Evolutionary conservation across 2,797 vertebrate species (phyloP), one percentile per base, ranked within the genome.

Genomic region (Orestias chungarensis): DNA sequence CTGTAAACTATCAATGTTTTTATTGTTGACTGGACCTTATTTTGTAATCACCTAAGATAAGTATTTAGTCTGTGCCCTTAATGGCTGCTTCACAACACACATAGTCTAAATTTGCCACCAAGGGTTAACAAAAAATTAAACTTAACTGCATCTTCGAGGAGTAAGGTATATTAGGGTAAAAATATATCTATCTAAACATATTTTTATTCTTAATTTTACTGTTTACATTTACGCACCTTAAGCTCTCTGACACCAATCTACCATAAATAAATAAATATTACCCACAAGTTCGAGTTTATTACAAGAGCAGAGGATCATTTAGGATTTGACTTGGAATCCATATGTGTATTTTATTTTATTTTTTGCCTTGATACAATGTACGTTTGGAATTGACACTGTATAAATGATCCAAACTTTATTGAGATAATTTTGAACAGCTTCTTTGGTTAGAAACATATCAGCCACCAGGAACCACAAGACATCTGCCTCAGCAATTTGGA

Each of bases 31-130:
- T 96, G 95, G 93, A 92, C 94, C 93, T 94, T 92, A 93, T 96
- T 96, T 94, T 94, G 94, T 96, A 97, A 97, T 97, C 96, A 97
- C 93, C 93, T 91, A 93, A 73, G 71, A 74, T 96, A 96, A 96
- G 94, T 94, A 92, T 94, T 95, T 95, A 95, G 95, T 96, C 95
- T 95, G 95, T 96, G 95, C 93, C 94, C 94, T 95, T 93, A 95
- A 95, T 94, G 95, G 91, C 91, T 87, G 88, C 89, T 76, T 78
- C 70, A 94, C 93, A 92, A 94, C 89, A 91, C 89, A 92, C 54
- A 72, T 25, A 43, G 43, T 67, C 71, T 73, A 64, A 84, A 68
- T 81, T 52, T 70, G 43, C 74, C 71, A 65, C 43, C 73, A 50
- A 67, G 61, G 64, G 77, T 82, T 77, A 84, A 77, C 62, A 70